Evolutionary conservation across 1,140 invertebrate genomes (phyloP), one percentile per base, ranked within the genome.

Genomic region (Chelonus insularis): DNA sequence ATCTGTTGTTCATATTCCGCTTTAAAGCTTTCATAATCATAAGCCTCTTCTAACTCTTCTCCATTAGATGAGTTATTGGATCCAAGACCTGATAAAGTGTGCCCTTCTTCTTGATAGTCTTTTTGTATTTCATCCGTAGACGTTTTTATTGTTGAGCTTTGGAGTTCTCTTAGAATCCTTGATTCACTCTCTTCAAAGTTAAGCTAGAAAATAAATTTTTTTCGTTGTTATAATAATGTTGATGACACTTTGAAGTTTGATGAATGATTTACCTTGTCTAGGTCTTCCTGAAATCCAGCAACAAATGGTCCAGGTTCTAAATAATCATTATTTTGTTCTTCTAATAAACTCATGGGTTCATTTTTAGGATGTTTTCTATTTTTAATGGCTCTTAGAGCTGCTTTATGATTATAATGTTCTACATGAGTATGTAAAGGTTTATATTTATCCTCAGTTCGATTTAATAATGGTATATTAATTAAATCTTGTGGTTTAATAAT

Each of bases 391-490:
- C n/a, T n/a, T n/a, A n/a, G n/a, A n/a, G 11, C 51, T 0, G 61
- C 61, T 25, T 16, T 62, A 41, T 65, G 63, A 39, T 77, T 77
- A 29, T 71, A 72, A 54, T 47, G 61, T n/a, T 70, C 66, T 8
- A 77, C 72, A 14, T 72, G 70, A 25, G 68, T 71, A 68, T 76
- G 74, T 34, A 78, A 20, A 8, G 72, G 65, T 56, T 57, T 60
- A 34, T 74, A 78, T 62, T 55, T 75, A 12, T 45, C 48, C 21
- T 72, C 64, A 16, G 76, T 67, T 9, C 69, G 50, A 6, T 8
- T 39, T 3, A 72, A 29, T 16, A 56, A 32, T 47, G 64, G 51
- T 2, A 73, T 56, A 12, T 71, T 36, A 2, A 9, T 6, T 9
- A 78, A 51, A 62, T 77, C 72, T 4, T 21, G 29, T 3, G 63